These are phyloP conservation scores for Coenobita brevimanus DNA, from an alignment of 1,140 invertebrate genomes.

Conservation along the genomic window DNA sequence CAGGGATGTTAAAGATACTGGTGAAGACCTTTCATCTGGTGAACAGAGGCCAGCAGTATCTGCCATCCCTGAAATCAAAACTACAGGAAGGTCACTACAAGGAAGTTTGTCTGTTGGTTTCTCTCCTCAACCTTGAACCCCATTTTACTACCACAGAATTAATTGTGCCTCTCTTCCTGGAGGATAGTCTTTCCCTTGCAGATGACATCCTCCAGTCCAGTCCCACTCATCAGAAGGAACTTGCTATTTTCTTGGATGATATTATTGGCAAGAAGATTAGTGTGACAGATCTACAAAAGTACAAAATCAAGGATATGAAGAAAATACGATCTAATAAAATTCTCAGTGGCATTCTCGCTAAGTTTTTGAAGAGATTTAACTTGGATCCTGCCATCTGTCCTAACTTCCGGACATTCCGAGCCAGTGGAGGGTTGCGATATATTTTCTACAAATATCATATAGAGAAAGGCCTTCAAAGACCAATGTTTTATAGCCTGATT, in stretches of 20 bases:
- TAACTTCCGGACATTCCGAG: slow-evolving; percentile 30
- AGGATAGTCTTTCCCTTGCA: slow-evolving; percentile 31
- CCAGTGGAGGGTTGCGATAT: slow-evolving; percentile 40
- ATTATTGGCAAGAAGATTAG: slow-evolving; percentile 23
- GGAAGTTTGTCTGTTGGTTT: slow-evolving; percentile 36
- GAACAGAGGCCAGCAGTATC: background rate
- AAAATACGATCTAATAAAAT: slow-evolving; percentile 35
- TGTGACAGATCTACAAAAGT: slow-evolving; percentile 13
- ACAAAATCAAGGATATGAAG: slow-evolving; percentile 32
- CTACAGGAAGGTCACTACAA: slow-evolving; percentile 8
- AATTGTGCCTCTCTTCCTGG: slow-evolving; percentile 35
- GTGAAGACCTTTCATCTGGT: slow-evolving; percentile 24
- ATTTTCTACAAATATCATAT: slow-evolving; percentile 52
- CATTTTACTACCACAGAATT: slow-evolving; percentile 38
- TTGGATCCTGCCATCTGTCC: slow-evolving; percentile 31
- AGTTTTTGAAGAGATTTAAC: slow-evolving; percentile 40
- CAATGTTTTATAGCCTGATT: slow-evolving; percentile 32
- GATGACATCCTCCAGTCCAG: slow-evolving; percentile 42
- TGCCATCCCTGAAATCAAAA: background rate
- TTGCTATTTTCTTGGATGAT: slow-evolving; percentile 23
- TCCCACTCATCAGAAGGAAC: slow-evolving; percentile 46
- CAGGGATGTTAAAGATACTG: slow-evolving; percentile 34
- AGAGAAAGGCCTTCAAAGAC: slow-evolving; percentile 32
- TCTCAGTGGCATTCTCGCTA: slow-evolving; percentile 28
- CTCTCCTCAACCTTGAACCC: slow-evolving; percentile 32